Evolutionary conservation across 2,888 invertebrate species (phyloP), one percentile per base, ranked within the genome.

Genomic region (Lasioglossum figueresi): DNA sequence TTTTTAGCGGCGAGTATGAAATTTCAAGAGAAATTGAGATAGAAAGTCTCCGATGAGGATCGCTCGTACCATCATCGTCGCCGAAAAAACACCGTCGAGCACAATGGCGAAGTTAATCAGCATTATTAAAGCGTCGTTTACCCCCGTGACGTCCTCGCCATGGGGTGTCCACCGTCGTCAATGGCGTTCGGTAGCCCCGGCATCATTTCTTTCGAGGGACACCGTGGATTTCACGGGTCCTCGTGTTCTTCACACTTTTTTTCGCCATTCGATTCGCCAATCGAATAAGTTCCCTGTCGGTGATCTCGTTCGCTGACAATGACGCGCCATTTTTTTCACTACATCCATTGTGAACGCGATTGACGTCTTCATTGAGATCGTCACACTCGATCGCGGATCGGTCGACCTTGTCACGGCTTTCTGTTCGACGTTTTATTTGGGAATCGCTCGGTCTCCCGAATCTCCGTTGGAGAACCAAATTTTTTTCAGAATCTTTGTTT

Each of bases 91-190:
- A 70, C 68, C 59, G 68, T 63, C 80, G 74, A 66, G 76, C 70
- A 91, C 91, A 92, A 93, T 92, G 37, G 90, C 85, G 83, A 84
- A 83, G 90, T 91, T 93, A 93, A 93, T 93, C 92, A 88, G 89
- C 88, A 90, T 92, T 93, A 92, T 93, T 88, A 89, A 89, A 87
- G 88, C 87, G 88, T 80, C 89, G 88, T 90, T 92, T 91, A 92
- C 89, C 91, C 88, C 72, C 81, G 86, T 84, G 89, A 88, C 88
- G 88, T 79, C 83, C 90, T 80, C 88, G 23, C 92, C 80, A 77
- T 88, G 88, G 93, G 93, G 89, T 79, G 88, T 91, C 92, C 77
- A 59, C 71, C 71, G 23, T 27, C 56, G 75, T 87, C 88, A 89
- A 89, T 88, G 82, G 56, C 73, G 72, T 63, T 71, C 85, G 76